Conservation (phyloP, 2,797 vertebrate genomes). For the Protosalanx chinensis region DNA sequence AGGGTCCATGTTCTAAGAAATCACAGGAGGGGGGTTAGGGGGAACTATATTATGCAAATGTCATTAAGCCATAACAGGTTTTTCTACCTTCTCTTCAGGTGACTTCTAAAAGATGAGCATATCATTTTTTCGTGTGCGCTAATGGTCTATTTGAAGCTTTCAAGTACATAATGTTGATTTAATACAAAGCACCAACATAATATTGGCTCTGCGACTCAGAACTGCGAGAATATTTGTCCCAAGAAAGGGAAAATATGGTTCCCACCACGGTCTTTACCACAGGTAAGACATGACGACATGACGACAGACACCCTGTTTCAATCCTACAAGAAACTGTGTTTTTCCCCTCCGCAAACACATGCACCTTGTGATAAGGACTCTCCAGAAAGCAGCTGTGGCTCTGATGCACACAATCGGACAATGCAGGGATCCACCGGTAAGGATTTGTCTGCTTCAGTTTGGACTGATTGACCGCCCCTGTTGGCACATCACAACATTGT, state of each 20-base stretch:
- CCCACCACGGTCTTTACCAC: no score
- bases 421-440: slow-evolving; percentile 11
- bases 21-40: slow-evolving; percentile 23
- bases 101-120: slow-evolving; percentile 23
- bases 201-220: no score
- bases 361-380: slow-evolving; percentile 16
- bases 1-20: slow-evolving; percentile 27
- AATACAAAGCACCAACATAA: no score
- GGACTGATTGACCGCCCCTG: slow-evolving; percentile 19
- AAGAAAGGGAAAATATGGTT: no score
- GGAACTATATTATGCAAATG: slow-evolving; percentile 36
- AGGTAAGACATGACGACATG: no score
- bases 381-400: slow-evolving; percentile 17
- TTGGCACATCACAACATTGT: slow-evolving; percentile 7
- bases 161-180: no score
- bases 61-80: slow-evolving; percentile 37
- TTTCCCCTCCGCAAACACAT: slow-evolving; percentile 9
- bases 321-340: slow-evolving; percentile 18
- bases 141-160: slow-evolving; percentile 25
- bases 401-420: slow-evolving; percentile 17
- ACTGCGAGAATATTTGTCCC: no score
- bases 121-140: slow-evolving; percentile 14
- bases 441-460: slow-evolving; percentile 31
- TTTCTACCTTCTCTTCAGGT: slow-evolving; percentile 19
- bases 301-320: not conserved